Conservation (phyloP, 2,797 vertebrate species). For the Galagoides demidoff region DNA sequence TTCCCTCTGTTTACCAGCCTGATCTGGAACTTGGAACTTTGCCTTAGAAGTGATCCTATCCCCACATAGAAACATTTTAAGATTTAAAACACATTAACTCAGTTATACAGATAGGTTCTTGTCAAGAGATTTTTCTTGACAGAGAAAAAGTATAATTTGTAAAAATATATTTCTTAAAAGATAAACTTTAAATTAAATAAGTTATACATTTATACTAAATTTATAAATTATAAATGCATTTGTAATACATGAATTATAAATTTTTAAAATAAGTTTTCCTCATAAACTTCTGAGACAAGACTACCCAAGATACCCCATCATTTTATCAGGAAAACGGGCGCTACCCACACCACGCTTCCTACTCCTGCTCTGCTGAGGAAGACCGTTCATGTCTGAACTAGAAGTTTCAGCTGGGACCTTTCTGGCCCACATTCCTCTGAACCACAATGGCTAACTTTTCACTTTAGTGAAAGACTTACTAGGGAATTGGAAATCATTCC, state of each 20-base stretch:
- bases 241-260: no score
- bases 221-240: no score
- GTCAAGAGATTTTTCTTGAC: background rate
- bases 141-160: no score
- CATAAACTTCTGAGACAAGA: background rate
- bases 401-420: background rate
- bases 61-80: background rate
- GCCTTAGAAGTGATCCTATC: background rate
- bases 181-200: no score
- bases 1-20: background rate
- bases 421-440: background rate
- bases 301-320: background rate
- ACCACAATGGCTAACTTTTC: background rate
- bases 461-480: slow-evolving; percentile 40
- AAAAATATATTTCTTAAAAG: no score
- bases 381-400: background rate
- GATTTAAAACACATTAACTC: slow-evolving; percentile 7
- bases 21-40: background rate
- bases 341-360: background rate
- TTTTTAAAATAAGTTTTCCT: background rate
- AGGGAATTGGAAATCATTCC: slow-evolving; percentile 65
- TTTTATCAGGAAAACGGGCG: background rate
- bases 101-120: slow-evolving; percentile 38
- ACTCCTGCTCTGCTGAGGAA: background rate
- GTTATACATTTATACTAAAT: no score